Evolutionary conservation across 2,888 invertebrate species (phyloP).

Genomic region (Leptinotarsa rubiginosa): DNA sequence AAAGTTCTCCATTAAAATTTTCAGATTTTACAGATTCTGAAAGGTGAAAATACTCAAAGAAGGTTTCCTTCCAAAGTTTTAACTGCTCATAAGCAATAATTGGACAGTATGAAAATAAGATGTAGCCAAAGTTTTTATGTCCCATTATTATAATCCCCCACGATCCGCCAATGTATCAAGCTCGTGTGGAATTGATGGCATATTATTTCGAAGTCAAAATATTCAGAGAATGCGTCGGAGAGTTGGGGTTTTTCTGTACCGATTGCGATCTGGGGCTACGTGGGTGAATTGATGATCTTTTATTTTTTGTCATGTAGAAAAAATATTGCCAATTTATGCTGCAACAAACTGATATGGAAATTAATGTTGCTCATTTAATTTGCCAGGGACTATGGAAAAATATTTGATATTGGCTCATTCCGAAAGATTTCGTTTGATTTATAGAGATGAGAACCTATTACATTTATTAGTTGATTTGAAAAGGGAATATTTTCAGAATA

Average conservation of each 20-base stretch:
- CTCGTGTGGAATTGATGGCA: background rate
- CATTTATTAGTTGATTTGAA: no score
- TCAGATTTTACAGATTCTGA: no score
- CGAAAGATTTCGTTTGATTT: no score
- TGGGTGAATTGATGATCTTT: background rate
- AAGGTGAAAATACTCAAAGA: no score
- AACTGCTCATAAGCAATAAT: no score
- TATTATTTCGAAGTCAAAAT: constrained; percentile 3
- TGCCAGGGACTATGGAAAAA: background rate
- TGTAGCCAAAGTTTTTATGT: background rate
- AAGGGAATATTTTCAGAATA: no score
- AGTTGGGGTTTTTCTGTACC: background rate
- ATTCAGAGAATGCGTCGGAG: constrained; percentile 1
- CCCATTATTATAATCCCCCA: background rate
- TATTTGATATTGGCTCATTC: background rate
- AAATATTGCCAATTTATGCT: background rate
- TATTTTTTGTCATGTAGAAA: background rate
- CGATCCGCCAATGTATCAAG: background rate
- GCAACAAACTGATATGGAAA: background rate
- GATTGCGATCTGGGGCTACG: background rate
- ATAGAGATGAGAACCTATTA: no score
- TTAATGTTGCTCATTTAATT: background rate
- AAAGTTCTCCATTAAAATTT: no score
- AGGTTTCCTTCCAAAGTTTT: no score
- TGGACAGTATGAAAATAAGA: no score